Evolutionary conservation across 2,888 invertebrate genomes (phyloP).

Genomic region (Lutraria lutraria): DNA sequence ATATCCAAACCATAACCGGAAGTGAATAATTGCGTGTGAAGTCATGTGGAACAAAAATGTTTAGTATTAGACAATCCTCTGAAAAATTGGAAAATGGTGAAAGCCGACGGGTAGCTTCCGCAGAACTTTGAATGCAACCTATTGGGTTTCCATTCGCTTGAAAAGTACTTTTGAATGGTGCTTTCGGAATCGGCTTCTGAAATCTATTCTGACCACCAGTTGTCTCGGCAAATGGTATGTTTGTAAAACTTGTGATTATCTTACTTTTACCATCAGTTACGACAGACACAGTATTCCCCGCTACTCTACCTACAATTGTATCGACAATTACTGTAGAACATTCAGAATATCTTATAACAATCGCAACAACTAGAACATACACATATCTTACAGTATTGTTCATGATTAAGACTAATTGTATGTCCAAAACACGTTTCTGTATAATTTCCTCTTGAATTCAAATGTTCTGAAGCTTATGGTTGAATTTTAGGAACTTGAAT

Average conservation of each 20-base stretch:
- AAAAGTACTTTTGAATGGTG: slow-evolving; percentile 47
- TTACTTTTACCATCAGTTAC: slow-evolving; percentile 26
- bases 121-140: slow-evolving; percentile 44
- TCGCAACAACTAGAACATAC: background rate
- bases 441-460: background rate
- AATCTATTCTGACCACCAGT: slow-evolving; percentile 56
- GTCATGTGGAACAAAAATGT: slow-evolving; percentile 57
- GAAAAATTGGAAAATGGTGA: slow-evolving; percentile 29
- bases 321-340: slow-evolving; percentile 36
- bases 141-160: slow-evolving; percentile 35
- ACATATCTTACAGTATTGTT: background rate
- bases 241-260: slow-evolving; percentile 49
- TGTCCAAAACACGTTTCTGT: background rate
- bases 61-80: slow-evolving; percentile 60
- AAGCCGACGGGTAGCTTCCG: background rate
- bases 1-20: slow-evolving; percentile 65
- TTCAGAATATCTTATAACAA: background rate
- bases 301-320: slow-evolving; percentile 50
- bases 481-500: background rate
- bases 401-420: background rate
- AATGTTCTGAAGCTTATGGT: background rate
- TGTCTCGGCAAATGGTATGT: slow-evolving; percentile 61
- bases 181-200: slow-evolving; percentile 53
- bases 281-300: slow-evolving; percentile 33
- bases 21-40: slow-evolving; percentile 13